Evolutionary conservation across 2,797 vertebrate species (phyloP), one percentile per base, ranked within the genome.

Genomic region (Amblyraja radiata): DNA sequence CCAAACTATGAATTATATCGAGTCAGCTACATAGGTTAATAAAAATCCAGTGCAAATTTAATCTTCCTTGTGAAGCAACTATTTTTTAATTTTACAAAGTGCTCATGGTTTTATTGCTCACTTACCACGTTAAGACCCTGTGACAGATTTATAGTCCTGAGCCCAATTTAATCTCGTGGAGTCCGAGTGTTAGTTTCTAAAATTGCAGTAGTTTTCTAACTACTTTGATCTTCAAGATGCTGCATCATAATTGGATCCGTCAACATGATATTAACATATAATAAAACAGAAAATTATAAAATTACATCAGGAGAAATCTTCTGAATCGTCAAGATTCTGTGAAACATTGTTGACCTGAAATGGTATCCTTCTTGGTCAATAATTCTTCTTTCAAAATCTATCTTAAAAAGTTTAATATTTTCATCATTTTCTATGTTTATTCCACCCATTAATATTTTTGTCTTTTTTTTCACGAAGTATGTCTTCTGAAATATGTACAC

Each of bases 51-150:
- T 92, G 71, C 90, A 92, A 92, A 92, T 92, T 92, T 76, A 92
- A 92, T 92, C 90, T 92, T 92, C 90, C 90, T 92, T 92, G 71
- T 92, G 90, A 92, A 92, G 90, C 71, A 92, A 92, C 90, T 92
- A 92, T 92, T 92, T 92, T 92, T 92, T 92, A 92, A 92, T 92
- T 76, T 92, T 92, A 92, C 90, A 92, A 54, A 92, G 90, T 92
- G 90, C 68, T 92, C 90, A 92, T 92, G 68, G 73, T 92, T 92
- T 92, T 92, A 92, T 92, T 92, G 90, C 90, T 92, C 90, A 92
- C 73, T 92, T 92, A 92, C 90, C 90, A 92, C 13, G 90, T 76
- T 92, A 92, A 92, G 90, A 76, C 90, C 71, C 71, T 92, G 90
- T 92, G 90, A 92, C 90, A 92, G 71, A 92, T 92, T 92, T 92